Base-by-base conservation (phyloP, 2,113 vertebrate genomes). In the Progne subis region DNA sequence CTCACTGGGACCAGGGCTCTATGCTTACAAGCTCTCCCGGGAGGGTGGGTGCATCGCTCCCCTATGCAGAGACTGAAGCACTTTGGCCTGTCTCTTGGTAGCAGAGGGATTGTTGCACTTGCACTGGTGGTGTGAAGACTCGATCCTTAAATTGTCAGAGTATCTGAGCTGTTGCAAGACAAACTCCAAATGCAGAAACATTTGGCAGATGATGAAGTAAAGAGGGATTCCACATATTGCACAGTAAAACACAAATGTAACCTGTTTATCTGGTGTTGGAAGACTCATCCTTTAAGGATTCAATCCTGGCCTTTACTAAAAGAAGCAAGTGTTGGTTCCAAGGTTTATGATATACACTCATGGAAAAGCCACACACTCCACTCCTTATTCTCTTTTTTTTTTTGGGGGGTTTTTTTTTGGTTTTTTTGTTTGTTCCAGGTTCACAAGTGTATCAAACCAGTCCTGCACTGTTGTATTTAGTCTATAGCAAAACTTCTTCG, bases 61-160 rank as follows among this genome's bases (percentile, higher is more conserved):
- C 0, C 14, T 19, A 4, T n/a, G 53, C 49, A 44, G 60, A 32
- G 14, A 6, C 50, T 39, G 60, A 32, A 59, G 47, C 0, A 0
- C 34, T 29, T 29, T 15, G 47, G 46, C 32, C 52, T 23, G 43
- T 5, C 47, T 44, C 44, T 49, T 12, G 60, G 56, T 8, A 43
- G 56, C 43, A 31, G 50, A 34, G 56, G 55, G 47, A 31, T 24
- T 28, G 26, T 15, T 44, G 50, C 55, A 24, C 1, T 2, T 26
- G 26, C 12, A 1, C 8, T 6, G 34, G 9, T 0, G 1, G 19
- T 21, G 44, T 13, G 29, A 63, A 8, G 72, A 63, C 41, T 47
- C 7, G 1, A 46, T 43, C 32, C 53, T 75, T 15, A 39, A 32
- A 17, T 3, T 52, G 23, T 53, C 71, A 25, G 52, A 31, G 28